Percentiles rank a stretch among this genome's conserved stretches.
Conservation (phyloP, 1,140 invertebrate species). For the Babylonia areolata region DNA sequence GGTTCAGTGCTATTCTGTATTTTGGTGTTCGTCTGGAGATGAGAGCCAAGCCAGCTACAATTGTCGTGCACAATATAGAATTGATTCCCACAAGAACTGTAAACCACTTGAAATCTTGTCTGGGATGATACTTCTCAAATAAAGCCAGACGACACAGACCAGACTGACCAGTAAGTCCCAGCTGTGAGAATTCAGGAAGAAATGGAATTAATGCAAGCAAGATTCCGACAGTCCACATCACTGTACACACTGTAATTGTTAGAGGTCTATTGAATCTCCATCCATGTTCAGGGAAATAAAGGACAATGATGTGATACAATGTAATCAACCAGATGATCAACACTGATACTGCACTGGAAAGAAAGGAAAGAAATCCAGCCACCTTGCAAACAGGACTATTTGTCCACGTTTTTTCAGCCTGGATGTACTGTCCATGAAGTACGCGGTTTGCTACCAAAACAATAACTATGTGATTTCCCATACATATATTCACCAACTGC, state of each 20-base stretch:
- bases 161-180: neutral
- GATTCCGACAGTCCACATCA: neutral
- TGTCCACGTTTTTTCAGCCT: neutral
- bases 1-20: neutral
- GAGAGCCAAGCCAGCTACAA: neutral
- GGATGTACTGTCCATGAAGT: neutral
- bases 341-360: neutral
- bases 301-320: neutral
- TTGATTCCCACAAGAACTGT: neutral
- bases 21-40: neutral
- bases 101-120: neutral
- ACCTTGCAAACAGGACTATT: neutral
- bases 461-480: neutral
- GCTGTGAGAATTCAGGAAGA: neutral
- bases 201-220: neutral
- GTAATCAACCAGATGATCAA: neutral
- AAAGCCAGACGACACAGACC: neutral
- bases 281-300: neutral
- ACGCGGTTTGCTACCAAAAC: neutral
- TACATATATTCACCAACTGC: neutral
- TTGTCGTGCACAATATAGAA: neutral
- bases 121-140: neutral
- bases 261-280: neutral
- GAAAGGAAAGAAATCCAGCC: neutral
- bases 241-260: neutral